A percentile compares a stretch with the other conserved stretches of the same genome.
phyloP scores from a whole-genome alignment of 2,113 vertebrate genomes.

The Galemys pyrenaicus region DNA sequence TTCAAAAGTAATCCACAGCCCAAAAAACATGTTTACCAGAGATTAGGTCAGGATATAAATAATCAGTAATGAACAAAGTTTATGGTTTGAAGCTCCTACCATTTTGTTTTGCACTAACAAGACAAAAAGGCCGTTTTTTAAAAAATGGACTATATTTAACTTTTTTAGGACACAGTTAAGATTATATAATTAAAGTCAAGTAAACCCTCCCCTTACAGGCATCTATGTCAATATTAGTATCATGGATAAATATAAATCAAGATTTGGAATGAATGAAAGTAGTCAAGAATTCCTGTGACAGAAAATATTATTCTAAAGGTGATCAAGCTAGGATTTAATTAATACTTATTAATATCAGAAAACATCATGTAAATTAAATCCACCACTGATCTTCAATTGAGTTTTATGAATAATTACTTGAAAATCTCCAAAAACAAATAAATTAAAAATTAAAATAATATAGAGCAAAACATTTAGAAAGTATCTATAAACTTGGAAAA shows the following conservation, averaged over 20 bases:
- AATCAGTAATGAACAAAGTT: neutral
- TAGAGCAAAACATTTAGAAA: neutral
- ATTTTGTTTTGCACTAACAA: neutral
- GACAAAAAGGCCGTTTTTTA: neutral
- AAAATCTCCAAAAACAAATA: conserved; percentile 24
- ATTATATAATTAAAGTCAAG: conserved; percentile 23
- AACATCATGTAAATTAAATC: conserved; percentile 30
- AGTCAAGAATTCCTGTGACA: neutral
- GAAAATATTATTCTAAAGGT: conserved; percentile 29
- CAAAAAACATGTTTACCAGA: neutral
- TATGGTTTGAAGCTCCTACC: neutral
- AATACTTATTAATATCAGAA: conserved; percentile 36
- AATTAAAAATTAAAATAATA: neutral
- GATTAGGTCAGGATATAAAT: neutral
- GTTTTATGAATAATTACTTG: neutral
- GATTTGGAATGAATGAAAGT: neutral
- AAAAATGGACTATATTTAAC: neutral
- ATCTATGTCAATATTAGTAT: neutral
- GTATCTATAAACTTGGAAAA: neutral
- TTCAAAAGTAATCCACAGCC: conserved; percentile 2
- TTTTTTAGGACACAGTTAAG: neutral
- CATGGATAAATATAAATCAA: conserved; percentile 10
- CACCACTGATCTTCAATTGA: conserved; percentile 16
- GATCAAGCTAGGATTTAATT: conserved; percentile 1
- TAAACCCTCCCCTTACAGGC: neutral